Percentiles rank a stretch among this genome's conserved stretches.
Evolutionary conservation across 2,888 invertebrate species (phyloP).

Genomic region (Miltochrista miniata): DNA sequence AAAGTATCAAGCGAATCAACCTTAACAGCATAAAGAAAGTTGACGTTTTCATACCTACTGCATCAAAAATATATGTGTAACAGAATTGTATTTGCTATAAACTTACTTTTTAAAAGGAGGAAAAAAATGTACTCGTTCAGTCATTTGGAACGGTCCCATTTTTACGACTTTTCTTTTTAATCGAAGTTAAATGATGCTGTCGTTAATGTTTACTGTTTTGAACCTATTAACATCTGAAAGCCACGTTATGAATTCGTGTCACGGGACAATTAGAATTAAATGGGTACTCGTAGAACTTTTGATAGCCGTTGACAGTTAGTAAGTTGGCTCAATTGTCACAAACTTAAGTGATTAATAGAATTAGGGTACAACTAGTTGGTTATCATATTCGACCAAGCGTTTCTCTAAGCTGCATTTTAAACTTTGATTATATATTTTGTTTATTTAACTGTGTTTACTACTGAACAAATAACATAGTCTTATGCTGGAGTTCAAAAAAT

Average conservation of each 20-base stretch:
- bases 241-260: conserved; percentile 36
- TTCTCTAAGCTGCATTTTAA: background rate
- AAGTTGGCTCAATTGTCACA: background rate
- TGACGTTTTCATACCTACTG: too few relatives aligned
- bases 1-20: too few relatives aligned
- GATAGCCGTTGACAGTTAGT: background rate
- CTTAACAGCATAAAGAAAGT: too few relatives aligned
- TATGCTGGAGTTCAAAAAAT: too few relatives aligned
- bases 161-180: conserved; percentile 43
- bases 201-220: conserved; percentile 38
- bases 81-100: too few relatives aligned
- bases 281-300: conserved; percentile 2
- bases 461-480: too few relatives aligned
- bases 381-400: too few relatives aligned
- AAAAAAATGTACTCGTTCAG: conserved; percentile 27
- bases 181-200: conserved; percentile 42
- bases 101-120: too few relatives aligned
- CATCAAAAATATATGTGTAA: too few relatives aligned
- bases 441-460: too few relatives aligned
- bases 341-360: background rate
- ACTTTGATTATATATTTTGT: background rate
- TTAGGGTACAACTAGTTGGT: background rate
- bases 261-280: conserved; percentile 26
- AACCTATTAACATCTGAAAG: conserved; percentile 36
- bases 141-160: conserved; percentile 27